phyloP scores from a whole-genome alignment of 92 coral and sea anemone species.

The Palythoa grandiflora region DNA sequence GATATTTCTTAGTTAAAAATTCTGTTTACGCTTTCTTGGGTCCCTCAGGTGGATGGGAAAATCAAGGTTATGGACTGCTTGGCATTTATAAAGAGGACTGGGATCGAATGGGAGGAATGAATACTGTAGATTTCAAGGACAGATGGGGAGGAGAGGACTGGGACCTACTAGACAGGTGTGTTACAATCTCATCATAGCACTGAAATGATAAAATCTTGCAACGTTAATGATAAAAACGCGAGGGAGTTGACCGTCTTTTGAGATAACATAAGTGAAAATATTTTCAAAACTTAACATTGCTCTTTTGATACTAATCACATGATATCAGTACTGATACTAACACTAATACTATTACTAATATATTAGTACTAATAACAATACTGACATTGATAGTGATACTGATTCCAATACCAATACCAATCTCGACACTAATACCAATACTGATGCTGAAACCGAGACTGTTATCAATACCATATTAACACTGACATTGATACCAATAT shows the following conservation, averaged over 20 bases:
- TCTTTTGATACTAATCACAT: neutral
- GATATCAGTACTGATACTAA: neutral
- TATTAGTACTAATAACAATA: neutral
- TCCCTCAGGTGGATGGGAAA: constrained; percentile 44
- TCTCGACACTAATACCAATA: neutral
- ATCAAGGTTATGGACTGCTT: constrained; percentile 34
- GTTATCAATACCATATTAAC: neutral
- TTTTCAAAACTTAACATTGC: neutral
- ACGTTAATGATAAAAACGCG: neutral
- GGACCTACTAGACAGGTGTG: constrained; percentile 45
- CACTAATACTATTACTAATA: neutral
- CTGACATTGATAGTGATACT: neutral
- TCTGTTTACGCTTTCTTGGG: neutral
- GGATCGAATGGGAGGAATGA: constrained; percentile 53
- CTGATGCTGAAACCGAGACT: neutral
- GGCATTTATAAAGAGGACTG: constrained; percentile 43
- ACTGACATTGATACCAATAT: neutral
- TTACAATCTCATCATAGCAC: no score
- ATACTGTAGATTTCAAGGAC: constrained; percentile 27
- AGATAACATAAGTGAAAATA: no score
- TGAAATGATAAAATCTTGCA: neutral
- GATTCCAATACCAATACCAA: neutral
- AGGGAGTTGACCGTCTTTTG: no score
- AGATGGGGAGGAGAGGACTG: constrained; percentile 55
- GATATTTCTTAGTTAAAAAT: neutral